phyloP scores from a whole-genome alignment of 2,797 vertebrate genomes.

The Rhynchonycteris naso region DNA sequence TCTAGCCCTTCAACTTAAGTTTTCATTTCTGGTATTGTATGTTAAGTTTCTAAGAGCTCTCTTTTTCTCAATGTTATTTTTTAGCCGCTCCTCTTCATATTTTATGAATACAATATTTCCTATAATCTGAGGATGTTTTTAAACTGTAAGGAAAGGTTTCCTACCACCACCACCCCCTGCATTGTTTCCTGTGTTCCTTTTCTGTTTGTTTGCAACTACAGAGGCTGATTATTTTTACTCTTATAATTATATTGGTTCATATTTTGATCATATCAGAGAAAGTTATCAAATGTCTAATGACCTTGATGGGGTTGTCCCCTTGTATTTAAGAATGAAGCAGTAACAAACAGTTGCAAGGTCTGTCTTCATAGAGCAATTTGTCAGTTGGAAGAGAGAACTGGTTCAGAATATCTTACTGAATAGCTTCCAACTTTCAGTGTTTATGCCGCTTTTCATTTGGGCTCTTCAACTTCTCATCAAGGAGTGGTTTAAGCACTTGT shows the following conservation, averaged over 20 bases:
- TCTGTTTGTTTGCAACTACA: neutral
- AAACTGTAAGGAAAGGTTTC: neutral
- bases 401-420: neutral
- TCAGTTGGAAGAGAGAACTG: neutral
- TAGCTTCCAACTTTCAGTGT: neutral
- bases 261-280: neutral
- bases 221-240: neutral
- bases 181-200: neutral
- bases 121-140: neutral
- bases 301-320: neutral
- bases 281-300: neutral
- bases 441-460: neutral
- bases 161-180: neutral
- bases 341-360: neutral
- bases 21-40: neutral
- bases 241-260: neutral
- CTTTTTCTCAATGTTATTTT: neutral
- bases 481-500: neutral
- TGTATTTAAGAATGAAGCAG: neutral
- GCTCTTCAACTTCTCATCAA: neutral
- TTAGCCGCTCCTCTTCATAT: neutral
- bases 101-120: neutral
- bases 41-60: conserved; percentile 18
- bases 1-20: neutral
- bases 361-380: neutral